phyloP scores from a whole-genome alignment of 2,888 invertebrate genomes.

The Mythimna impura region DNA sequence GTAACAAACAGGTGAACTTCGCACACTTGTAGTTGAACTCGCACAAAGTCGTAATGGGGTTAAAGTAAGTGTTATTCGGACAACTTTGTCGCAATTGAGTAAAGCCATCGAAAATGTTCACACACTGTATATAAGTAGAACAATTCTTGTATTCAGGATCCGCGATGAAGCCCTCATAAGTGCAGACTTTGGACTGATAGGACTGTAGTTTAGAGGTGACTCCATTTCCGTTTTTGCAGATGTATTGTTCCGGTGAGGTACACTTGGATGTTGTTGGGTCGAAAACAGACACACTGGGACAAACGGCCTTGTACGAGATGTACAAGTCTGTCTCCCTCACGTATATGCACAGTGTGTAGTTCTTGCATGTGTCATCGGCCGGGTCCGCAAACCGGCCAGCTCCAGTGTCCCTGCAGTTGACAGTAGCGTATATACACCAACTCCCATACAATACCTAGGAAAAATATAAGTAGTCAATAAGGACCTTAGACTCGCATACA shows the following conservation, averaged over 20 bases:
- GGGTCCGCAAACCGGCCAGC: slow-evolving; percentile 31
- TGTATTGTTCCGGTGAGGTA: slow-evolving; percentile 6
- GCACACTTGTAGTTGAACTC: slow-evolving; percentile 23
- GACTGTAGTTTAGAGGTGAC: neutral
- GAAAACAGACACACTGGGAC: slow-evolving; percentile 29
- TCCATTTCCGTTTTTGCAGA: neutral
- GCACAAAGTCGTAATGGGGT: slow-evolving; percentile 44
- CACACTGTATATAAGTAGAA: slow-evolving; percentile 41
- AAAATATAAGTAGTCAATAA: neutral
- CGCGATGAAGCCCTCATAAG: slow-evolving; percentile 29
- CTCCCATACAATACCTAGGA: slow-evolving; percentile 7
- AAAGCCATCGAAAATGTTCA: slow-evolving; percentile 23
- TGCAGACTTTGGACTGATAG: slow-evolving; percentile 4
- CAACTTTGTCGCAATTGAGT: slow-evolving; percentile 29
- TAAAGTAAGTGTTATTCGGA: slow-evolving; percentile 29
- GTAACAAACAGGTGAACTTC: slow-evolving; percentile 3
- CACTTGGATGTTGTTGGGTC: slow-evolving; percentile 23
- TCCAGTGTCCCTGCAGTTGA: slow-evolving; percentile 31
- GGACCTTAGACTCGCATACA: neutral
- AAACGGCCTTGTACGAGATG: slow-evolving; percentile 11
- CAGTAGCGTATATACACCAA: slow-evolving; percentile 8
- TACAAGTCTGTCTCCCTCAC: slow-evolving; percentile 12
- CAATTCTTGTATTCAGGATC: slow-evolving; percentile 26
- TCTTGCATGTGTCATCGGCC: slow-evolving; percentile 26
- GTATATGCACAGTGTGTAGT: slow-evolving; percentile 41